These are phyloP conservation scores for Cyclopterus lumpus DNA, from an alignment of 2,797 vertebrate genomes.

Conservation along the genomic window DNA sequence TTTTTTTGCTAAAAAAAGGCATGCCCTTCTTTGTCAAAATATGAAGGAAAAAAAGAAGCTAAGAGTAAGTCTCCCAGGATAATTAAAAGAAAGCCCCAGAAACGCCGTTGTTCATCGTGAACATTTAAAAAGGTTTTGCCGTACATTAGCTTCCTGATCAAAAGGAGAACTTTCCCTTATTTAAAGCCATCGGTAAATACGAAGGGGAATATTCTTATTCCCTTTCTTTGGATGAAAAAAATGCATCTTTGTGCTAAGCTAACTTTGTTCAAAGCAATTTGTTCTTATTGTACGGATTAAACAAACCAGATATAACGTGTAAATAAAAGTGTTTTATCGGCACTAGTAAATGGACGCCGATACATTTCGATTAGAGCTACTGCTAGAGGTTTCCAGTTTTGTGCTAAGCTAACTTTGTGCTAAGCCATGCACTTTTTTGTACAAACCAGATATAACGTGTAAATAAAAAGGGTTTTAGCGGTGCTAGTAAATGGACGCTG, in stretches of 20 bases:
- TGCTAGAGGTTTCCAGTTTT: background rate
- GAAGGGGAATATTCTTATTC: background rate
- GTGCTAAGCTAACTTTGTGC: background rate
- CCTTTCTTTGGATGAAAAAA: background rate
- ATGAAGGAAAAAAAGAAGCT: background rate
- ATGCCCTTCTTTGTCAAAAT: slow-evolving; percentile 7
- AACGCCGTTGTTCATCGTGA: slow-evolving; percentile 59
- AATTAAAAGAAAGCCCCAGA: slow-evolving; percentile 44
- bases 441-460: background rate
- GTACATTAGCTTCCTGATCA: slow-evolving; percentile 51
- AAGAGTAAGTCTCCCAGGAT: slow-evolving; percentile 34
- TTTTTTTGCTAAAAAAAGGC: background rate
- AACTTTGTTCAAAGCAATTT: too few species aligned
- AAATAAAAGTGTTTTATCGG: background rate
- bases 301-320: background rate
- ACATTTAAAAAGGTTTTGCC: slow-evolving; percentile 41
- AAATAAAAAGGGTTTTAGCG: too few species aligned
- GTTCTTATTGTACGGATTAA: background rate
- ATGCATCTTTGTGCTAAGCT: background rate
- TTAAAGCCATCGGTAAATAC: background rate
- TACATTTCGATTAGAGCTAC: background rate
- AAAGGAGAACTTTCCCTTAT: slow-evolving; percentile 27
- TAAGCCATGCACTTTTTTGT: background rate
- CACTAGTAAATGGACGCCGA: background rate
- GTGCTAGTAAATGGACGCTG: too few species aligned